Conservation (phyloP, 2,888 invertebrate species). For the Melangyna quadrimaculata region DNA sequence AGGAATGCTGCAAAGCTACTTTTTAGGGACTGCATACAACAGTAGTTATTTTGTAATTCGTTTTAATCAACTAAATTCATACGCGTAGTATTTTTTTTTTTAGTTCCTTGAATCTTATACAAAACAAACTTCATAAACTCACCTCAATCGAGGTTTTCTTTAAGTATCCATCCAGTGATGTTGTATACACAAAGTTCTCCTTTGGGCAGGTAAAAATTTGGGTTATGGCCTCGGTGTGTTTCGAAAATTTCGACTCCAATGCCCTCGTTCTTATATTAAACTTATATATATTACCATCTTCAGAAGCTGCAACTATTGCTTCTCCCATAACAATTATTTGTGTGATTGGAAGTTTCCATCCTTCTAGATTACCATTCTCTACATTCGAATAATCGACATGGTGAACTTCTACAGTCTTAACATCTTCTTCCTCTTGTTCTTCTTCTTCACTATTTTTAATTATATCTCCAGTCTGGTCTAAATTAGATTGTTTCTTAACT, state of each 20-base stretch:
- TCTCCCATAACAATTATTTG: constrained; percentile 77
- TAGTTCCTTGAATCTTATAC: not conserved
- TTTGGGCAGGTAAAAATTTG: constrained; percentile 76
- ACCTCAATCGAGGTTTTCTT: constrained; percentile 79
- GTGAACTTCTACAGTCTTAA: not conserved
- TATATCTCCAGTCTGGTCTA: not conserved
- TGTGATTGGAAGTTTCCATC: constrained; percentile 76
- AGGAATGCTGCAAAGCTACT: too few relatives aligned
- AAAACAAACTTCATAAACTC: constrained; percentile 1
- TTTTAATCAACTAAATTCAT: too few relatives aligned
- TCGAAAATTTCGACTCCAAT: constrained; percentile 77
- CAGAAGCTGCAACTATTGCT: constrained; percentile 78
- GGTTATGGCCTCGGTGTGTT: constrained; percentile 80
- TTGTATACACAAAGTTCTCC: constrained; percentile 77
- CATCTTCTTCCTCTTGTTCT: not conserved
- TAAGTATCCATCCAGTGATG: constrained; percentile 79
- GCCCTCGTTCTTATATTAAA: constrained; percentile 76
- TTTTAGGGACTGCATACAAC: too few relatives aligned
- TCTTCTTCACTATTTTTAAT: not conserved
- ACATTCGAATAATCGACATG: constrained; percentile 72
- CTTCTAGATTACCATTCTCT: constrained; percentile 74
- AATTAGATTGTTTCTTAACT: not conserved
- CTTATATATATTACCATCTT: constrained; percentile 79
- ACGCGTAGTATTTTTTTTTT: too few relatives aligned
- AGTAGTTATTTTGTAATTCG: too few relatives aligned